A percentile compares a stretch with the other conserved stretches of the same genome.
Conservation (phyloP, 2,888 invertebrate genomes). For the Dicranocentrus wangi region DNA sequence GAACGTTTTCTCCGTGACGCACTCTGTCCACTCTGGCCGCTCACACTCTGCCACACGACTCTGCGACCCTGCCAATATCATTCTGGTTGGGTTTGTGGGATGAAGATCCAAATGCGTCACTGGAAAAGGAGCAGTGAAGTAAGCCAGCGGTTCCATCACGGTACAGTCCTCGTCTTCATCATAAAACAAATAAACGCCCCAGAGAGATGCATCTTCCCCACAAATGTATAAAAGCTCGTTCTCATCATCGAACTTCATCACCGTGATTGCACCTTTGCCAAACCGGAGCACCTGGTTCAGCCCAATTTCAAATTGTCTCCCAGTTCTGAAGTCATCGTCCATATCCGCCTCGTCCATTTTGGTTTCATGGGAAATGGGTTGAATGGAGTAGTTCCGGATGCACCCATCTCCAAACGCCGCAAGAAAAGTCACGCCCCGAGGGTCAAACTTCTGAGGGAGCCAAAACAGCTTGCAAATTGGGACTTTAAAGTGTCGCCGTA, state of each 20-base stretch:
- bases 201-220: conserved; percentile 65
- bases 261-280: conserved; percentile 59
- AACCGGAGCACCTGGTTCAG: conserved; percentile 63
- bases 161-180: conserved; percentile 56
- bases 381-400: conserved; percentile 77
- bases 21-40: conserved; percentile 66
- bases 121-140: conserved; percentile 66
- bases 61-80: conserved; percentile 63
- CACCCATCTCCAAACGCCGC: conserved; percentile 84
- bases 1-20: conserved; percentile 51
- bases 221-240: conserved; percentile 67
- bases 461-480: conserved; percentile 79
- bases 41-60: conserved; percentile 69
- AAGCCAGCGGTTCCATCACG: conserved; percentile 64
- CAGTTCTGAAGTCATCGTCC: conserved; percentile 45
- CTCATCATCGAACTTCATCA: conserved; percentile 66
- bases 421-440: conserved; percentile 80
- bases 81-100: conserved; percentile 65
- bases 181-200: conserved; percentile 61
- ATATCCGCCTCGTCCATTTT: conserved; percentile 38
- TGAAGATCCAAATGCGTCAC: conserved; percentile 67
- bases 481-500: conserved; percentile 80
- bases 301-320: conserved; percentile 54
- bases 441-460: conserved; percentile 80
- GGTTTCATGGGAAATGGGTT: conserved; percentile 45